These are phyloP conservation scores for Drosophila mercatorum DNA, from an alignment of 2,888 invertebrate species.

Conservation along the genomic window DNA sequence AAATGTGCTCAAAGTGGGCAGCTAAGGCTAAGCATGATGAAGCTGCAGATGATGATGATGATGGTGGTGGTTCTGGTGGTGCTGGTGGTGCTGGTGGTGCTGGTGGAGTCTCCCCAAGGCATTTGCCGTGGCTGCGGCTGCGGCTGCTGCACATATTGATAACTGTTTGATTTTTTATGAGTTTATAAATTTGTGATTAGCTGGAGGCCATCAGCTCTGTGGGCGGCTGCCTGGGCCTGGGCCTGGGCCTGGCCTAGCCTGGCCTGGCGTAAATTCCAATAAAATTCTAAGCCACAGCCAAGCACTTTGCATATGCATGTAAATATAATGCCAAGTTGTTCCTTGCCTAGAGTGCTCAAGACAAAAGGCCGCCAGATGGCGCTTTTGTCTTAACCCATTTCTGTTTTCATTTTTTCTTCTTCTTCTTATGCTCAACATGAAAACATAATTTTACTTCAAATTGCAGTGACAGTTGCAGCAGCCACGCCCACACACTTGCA, in stretches of 20 bases:
- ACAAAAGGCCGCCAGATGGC: constrained; percentile 62
- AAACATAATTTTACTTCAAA: constrained; percentile 80
- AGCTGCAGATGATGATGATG: constrained; percentile 18
- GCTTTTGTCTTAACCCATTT: constrained; percentile 45
- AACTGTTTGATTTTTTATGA: constrained; percentile 80
- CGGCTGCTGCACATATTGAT: constrained; percentile 75
- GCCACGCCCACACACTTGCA: constrained; percentile 62
- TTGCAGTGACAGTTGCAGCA: constrained; percentile 74
- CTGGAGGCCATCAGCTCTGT: constrained; percentile 45
- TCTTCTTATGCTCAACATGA: constrained; percentile 74
- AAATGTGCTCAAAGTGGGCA: constrained; percentile 64
- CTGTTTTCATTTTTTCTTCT: constrained; percentile 1
- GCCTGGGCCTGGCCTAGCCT: too few species aligned
- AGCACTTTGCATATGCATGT: constrained; percentile 45
- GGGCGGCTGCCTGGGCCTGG: constrained; percentile 9
- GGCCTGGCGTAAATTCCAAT: constrained; percentile 27
- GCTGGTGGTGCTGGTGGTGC: constrained; percentile 20
- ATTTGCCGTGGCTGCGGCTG: constrained; percentile 6
- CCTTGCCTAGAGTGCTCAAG: constrained; percentile 23
- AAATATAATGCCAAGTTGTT: constrained; percentile 40
- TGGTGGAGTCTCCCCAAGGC: constrained; percentile 41
- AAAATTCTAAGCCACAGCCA: constrained; percentile 22
- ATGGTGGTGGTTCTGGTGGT: constrained; percentile 22
- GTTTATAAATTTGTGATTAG: constrained; percentile 80
- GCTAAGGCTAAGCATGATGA: constrained; percentile 27